These are phyloP conservation scores for Marasmarcha lunaedactyla DNA, from an alignment of 2,888 invertebrate species.

Conservation along the genomic window DNA sequence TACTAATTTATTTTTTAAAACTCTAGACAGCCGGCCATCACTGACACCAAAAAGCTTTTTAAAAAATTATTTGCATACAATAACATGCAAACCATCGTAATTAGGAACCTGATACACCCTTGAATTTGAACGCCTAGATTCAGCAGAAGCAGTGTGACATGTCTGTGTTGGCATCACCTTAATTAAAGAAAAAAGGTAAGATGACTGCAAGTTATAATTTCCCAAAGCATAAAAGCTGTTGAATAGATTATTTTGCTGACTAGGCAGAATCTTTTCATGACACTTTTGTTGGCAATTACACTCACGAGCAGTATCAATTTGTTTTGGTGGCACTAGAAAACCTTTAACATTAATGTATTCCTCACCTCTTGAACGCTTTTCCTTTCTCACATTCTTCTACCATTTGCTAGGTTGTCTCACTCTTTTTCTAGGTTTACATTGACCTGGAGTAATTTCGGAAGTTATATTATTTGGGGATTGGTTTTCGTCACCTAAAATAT, in stretches of 20 bases:
- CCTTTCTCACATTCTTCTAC: constrained; percentile 9
- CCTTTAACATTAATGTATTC: constrained; percentile 10
- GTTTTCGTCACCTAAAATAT: not conserved
- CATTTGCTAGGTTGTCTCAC: constrained; percentile 8
- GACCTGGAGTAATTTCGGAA: no score
- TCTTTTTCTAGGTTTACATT: constrained; percentile 4
- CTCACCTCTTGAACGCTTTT: constrained; percentile 12
- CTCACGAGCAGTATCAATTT: constrained; percentile 6
- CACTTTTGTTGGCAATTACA: constrained; percentile 8
- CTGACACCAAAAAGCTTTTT: constrained; percentile 12
- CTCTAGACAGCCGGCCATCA: constrained; percentile 13
- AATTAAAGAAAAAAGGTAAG: constrained; percentile 12
- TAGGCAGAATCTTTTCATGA: constrained; percentile 11
- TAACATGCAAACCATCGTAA: constrained; percentile 5
- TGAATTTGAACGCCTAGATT: constrained; percentile 4
- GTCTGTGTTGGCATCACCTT: constrained; percentile 8
- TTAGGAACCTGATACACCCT: constrained; percentile 9
- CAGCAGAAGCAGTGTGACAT: constrained; percentile 3
- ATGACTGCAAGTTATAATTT: constrained; percentile 11
- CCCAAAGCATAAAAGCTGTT: constrained; percentile 6
- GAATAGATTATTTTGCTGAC: constrained; percentile 5
- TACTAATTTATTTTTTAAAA: constrained; percentile 12
- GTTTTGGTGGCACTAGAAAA: constrained; percentile 1
- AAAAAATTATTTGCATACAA: constrained; percentile 11
- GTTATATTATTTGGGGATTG: no score